Evolutionary conservation across 64 coral and sea anemone species (phyloP), one percentile per base, ranked within the genome.

Genomic region (Trachythela sp.): DNA sequence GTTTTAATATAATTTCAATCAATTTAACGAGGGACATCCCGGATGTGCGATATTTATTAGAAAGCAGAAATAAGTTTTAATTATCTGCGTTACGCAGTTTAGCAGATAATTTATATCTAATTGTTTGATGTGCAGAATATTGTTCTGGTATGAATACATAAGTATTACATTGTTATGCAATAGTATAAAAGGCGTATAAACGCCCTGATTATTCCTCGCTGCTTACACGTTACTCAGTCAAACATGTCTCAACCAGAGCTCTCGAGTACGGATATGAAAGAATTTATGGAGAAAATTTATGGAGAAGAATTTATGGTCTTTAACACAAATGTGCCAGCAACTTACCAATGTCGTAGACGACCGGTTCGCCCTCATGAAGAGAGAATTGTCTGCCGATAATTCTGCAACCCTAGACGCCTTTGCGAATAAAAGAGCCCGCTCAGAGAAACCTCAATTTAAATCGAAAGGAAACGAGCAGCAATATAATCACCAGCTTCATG

Each of bases 11-110:
- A n/a, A n/a, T n/a, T n/a, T n/a, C n/a, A n/a, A n/a, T n/a, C n/a
- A n/a, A n/a, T n/a, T n/a, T n/a, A n/a, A n/a, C n/a, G n/a, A n/a
- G n/a, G n/a, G n/a, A n/a, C n/a, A 22, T 10, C 22, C 9, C 22
- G 22, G 22, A 54, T 9, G 22, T 54, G 51, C 22, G 51, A 54
- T 54, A 10, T 18, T 54, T 54, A 10, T 54, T 9, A 54, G 51
- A 54, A 10, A 10, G 22, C 22, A 54, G 9, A 54, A 54, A 22
- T 10, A 68, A 68, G 5, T 68, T 22, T 14, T 68, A 68, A 68
- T 68, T 68, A 68, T 68, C 59, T 68, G 59, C 59, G 59, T 68
- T 68, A 68, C 30, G 59, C 59, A 68, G 59, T 68, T 68, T 68
- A 68, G 59, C 59, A 68, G 59, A 68, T 68, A 68, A 68, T 68